Conservation (phyloP, 2,113 vertebrate genomes). For the Callospermophilus lateralis region DNA sequence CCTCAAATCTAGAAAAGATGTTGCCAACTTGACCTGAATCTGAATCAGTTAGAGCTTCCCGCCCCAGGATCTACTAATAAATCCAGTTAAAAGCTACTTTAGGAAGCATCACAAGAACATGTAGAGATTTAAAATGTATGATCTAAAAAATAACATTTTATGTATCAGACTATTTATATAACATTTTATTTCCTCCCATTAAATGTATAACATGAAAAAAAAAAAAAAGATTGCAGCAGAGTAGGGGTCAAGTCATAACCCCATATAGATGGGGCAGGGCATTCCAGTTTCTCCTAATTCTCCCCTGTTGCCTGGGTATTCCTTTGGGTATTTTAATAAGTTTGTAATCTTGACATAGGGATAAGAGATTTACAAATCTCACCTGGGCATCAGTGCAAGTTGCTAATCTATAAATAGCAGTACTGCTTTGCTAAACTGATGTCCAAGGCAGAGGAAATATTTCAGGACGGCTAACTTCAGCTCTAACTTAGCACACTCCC, state of each 20-base stretch:
- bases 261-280: not conserved
- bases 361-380: not conserved
- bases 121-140: too few species aligned
- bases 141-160: too few species aligned
- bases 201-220: too few species aligned
- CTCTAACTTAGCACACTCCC: not conserved
- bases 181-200: too few species aligned
- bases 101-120: too few species aligned
- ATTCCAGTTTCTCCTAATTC: not conserved
- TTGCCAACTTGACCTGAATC: too few species aligned
- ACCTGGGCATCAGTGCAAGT: not conserved
- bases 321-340: not conserved
- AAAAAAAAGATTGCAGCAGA: not conserved
- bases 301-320: not conserved
- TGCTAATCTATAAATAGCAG: not conserved
- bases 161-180: too few species aligned
- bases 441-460: not conserved
- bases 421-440: not conserved
- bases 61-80: too few species aligned
- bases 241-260: not conserved
- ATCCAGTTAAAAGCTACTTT: too few species aligned
- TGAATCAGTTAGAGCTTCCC: too few species aligned
- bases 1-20: too few species aligned
- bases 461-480: not conserved
- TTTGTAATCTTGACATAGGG: conserved; percentile 40